Evolutionary conservation across 1,140 invertebrate species (phyloP).

Genomic region (Littorina saxatilis): DNA sequence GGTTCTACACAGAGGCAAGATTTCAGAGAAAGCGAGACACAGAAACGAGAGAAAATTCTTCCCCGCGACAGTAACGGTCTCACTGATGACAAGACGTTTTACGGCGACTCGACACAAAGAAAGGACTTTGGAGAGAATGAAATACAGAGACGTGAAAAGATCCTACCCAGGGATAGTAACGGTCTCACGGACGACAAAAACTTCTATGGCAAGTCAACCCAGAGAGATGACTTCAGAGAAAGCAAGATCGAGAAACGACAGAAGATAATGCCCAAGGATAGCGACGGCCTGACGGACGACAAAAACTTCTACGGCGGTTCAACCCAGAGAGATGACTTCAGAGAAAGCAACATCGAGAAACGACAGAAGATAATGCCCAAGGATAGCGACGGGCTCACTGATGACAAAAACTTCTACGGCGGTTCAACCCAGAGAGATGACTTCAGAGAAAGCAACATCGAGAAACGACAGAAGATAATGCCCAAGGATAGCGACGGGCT

Average conservation of each 20-base stretch:
- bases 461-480: not conserved
- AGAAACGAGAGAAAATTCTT: not conserved
- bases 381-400: not conserved
- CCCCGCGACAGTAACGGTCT: not conserved
- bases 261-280: not conserved
- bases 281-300: not conserved
- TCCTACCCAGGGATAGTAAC: not conserved
- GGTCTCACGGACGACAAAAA: not conserved
- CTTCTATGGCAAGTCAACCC: not conserved
- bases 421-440: not conserved
- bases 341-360: not conserved
- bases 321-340: not conserved
- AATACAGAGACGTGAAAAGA: not conserved
- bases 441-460: not conserved
- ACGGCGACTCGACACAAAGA: not conserved
- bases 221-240: not conserved
- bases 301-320: not conserved
- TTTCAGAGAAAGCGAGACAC: not conserved
- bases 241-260: not conserved
- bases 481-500: not conserved
- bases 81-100: not conserved
- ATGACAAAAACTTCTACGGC: not conserved
- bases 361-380: not conserved
- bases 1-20: conserved; percentile 1
- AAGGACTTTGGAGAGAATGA: not conserved